Evolutionary conservation across 2,888 invertebrate genomes (phyloP).

Genomic region (Noctua janthe): DNA sequence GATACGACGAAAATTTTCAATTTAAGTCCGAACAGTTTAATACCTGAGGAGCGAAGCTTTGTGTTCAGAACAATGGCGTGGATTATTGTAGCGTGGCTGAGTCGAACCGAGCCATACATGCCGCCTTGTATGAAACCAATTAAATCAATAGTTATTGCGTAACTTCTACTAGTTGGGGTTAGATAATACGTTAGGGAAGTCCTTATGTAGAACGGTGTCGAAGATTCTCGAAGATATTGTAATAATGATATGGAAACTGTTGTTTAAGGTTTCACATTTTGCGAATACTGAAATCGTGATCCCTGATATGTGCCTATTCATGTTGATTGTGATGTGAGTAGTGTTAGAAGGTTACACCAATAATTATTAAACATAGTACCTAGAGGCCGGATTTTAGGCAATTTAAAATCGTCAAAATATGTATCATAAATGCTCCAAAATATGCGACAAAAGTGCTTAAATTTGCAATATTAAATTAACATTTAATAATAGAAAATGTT

Average conservation of each 20-base stretch:
- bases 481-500: neutral
- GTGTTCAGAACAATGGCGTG: constrained; percentile 68
- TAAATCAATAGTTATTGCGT: constrained; percentile 67
- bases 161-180: constrained; percentile 53
- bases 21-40: constrained; percentile 72
- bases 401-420: neutral
- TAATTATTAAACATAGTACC: neutral
- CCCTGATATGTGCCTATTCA: neutral
- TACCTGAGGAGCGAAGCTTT: constrained; percentile 69
- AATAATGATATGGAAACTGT: constrained; percentile 17
- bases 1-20: constrained; percentile 74
- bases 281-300: neutral
- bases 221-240: constrained; percentile 41
- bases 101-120: constrained; percentile 50
- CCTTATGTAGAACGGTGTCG: constrained; percentile 36
- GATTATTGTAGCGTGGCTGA: constrained; percentile 66
- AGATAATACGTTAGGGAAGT: constrained; percentile 48
- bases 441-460: neutral
- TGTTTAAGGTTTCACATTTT: neutral
- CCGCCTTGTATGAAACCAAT: constrained; percentile 55
- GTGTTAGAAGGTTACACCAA: neutral
- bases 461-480: neutral
- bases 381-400: neutral
- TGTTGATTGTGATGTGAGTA: neutral
- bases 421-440: neutral